phyloP scores from a whole-genome alignment of 2,888 invertebrate genomes.

The Agonopterix alstromeriana region DNA sequence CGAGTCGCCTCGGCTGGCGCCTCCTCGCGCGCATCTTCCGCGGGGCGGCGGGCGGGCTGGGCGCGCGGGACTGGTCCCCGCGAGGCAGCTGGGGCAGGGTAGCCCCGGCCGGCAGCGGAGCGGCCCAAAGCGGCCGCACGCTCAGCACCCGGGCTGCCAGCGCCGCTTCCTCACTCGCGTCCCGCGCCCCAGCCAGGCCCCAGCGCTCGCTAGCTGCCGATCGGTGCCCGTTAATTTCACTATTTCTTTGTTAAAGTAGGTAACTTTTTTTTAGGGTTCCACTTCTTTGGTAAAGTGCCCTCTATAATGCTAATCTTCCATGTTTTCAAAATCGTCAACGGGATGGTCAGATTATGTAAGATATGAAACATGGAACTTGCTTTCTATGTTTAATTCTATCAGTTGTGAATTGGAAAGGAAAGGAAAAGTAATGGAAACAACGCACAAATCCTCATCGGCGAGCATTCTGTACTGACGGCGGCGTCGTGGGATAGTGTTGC shows the following conservation, averaged over 20 bases:
- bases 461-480: slow-evolving; percentile 57
- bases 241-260: background rate
- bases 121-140: slow-evolving; percentile 44
- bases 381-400: no score
- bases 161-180: slow-evolving; percentile 45
- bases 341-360: no score
- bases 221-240: slow-evolving; percentile 53
- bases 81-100: slow-evolving; percentile 7
- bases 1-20: slow-evolving; percentile 49
- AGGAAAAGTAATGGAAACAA: slow-evolving; percentile 10
- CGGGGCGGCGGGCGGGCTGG: slow-evolving; percentile 44
- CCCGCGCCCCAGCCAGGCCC: slow-evolving; percentile 50
- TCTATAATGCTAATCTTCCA: no score
- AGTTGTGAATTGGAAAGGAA: no score
- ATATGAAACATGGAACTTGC: background rate
- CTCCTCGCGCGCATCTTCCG: slow-evolving; percentile 60
- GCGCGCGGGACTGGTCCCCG: slow-evolving; percentile 22
- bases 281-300: no score
- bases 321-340: no score
- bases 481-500: slow-evolving; percentile 44
- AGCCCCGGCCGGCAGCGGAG: slow-evolving; percentile 13
- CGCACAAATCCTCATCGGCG: slow-evolving; percentile 68
- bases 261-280: no score
- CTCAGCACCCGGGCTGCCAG: slow-evolving; percentile 47
- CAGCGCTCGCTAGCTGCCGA: slow-evolving; percentile 75